These are phyloP conservation scores for Salarias fasciatus DNA, from an alignment of 2,797 vertebrate genomes.

Conservation along the genomic window DNA sequence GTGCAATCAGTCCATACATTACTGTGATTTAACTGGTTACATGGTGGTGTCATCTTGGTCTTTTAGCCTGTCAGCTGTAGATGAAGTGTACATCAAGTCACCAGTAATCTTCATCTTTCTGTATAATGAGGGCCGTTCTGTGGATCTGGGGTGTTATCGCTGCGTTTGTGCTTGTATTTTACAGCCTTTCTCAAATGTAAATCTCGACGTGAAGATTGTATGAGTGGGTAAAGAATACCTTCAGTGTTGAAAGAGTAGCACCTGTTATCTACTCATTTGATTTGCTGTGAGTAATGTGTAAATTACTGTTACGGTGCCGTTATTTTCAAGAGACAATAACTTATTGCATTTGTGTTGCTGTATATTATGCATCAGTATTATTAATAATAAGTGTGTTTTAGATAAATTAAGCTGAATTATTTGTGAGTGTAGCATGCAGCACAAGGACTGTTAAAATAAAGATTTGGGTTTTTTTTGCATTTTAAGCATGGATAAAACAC, in stretches of 20 bases:
- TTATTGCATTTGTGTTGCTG: too few relatives aligned
- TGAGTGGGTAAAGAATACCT: background rate
- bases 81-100: constrained; percentile 13
- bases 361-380: too few relatives aligned
- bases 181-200: constrained; percentile 10
- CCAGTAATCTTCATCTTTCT: constrained; percentile 8
- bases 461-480: too few relatives aligned
- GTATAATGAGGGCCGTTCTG: constrained; percentile 1
- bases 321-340: too few relatives aligned
- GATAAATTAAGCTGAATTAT: background rate
- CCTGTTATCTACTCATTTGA: constrained; percentile 10
- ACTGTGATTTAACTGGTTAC: constrained; percentile 20
- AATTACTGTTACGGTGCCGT: background rate
- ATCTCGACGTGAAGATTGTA: background rate
- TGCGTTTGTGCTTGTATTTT: constrained; percentile 14
- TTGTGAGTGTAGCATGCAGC: background rate
- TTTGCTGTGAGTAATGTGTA: background rate
- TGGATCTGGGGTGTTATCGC: background rate
- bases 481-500: background rate
- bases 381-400: too few relatives aligned
- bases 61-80: constrained; percentile 7
- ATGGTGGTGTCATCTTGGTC: background rate
- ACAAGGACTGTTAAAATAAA: background rate
- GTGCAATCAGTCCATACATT: constrained; percentile 26
- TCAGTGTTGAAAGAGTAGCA: background rate